Percentiles rank a stretch among this genome's conserved stretches.
These are phyloP conservation scores for Corvus hawaiiensis DNA, from an alignment of 2,113 vertebrate genomes.

Conservation along the genomic window DNA sequence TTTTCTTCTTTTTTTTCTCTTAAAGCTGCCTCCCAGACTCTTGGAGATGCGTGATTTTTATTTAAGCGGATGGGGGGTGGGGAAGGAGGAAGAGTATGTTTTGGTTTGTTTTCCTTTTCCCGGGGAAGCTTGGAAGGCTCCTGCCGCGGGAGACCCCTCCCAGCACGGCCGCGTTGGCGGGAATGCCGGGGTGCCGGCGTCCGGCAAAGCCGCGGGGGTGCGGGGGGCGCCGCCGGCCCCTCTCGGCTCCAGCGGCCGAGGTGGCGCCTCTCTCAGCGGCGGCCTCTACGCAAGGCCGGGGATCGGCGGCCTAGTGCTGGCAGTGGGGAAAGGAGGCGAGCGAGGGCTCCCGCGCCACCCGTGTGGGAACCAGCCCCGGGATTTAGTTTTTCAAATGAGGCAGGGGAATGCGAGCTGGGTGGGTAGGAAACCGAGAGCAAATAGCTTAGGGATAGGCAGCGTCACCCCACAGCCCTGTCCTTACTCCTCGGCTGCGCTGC, in stretches of 20 bases:
- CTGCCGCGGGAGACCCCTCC: not conserved
- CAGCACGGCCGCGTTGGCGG: not conserved
- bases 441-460: not conserved
- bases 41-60: not conserved
- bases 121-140: not conserved
- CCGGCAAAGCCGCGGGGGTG: not conserved
- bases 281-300: conserved; percentile 68
- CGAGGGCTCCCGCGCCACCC: not conserved
- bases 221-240: not conserved
- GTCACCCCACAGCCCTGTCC: not conserved
- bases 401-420: not conserved
- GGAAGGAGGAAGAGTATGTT: not conserved
- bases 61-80: not conserved
- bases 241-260: not conserved
- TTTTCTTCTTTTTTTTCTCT: not conserved
- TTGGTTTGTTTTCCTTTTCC: not conserved
- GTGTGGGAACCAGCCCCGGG: not conserved
- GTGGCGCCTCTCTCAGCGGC: not conserved
- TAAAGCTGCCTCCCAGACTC: not conserved
- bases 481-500: not conserved
- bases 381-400: not conserved
- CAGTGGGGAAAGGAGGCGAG: not conserved
- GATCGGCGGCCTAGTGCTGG: conserved; percentile 64
- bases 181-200: not conserved
- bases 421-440: not conserved